These are phyloP conservation scores for Punctoribates punctum DNA, from an alignment of 2,888 invertebrate genomes.

Conservation along the genomic window DNA sequence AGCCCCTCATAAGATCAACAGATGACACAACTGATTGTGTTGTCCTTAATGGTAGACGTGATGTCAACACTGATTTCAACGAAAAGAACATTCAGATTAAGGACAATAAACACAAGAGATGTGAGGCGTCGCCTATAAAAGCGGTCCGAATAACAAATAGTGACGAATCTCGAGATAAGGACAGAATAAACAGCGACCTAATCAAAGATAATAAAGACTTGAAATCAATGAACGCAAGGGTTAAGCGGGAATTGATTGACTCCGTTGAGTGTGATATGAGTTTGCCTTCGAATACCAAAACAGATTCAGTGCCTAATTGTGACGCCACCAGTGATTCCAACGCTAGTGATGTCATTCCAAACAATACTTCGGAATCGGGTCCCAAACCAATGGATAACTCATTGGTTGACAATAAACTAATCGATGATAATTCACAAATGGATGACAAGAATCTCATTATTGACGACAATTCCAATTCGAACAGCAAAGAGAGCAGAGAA, in stretches of 20 bases:
- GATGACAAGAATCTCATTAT: constrained; percentile 26
- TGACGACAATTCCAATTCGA: background rate
- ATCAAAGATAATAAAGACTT: background rate
- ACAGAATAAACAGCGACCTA: background rate
- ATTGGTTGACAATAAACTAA: background rate
- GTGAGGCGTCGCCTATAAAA: background rate
- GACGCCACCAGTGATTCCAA: constrained; percentile 10
- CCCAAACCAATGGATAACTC: background rate
- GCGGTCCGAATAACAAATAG: background rate
- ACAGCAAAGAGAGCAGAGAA: background rate
- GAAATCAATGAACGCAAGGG: background rate
- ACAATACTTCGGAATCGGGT: background rate
- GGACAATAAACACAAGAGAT: background rate
- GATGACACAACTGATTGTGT: background rate
- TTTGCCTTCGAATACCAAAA: constrained; percentile 20
- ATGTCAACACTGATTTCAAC: background rate
- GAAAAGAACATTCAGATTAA: background rate
- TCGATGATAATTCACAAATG: background rate
- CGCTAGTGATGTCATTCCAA: background rate
- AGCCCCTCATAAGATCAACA: constrained; percentile 13
- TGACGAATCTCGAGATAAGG: background rate
- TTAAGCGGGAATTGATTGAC: constrained; percentile 16
- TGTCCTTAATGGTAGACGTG: background rate
- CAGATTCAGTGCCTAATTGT: constrained; percentile 31
- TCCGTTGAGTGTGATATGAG: constrained; percentile 20